These are phyloP conservation scores for Craniophora ligustri DNA, from an alignment of 2,888 invertebrate species.

Conservation along the genomic window DNA sequence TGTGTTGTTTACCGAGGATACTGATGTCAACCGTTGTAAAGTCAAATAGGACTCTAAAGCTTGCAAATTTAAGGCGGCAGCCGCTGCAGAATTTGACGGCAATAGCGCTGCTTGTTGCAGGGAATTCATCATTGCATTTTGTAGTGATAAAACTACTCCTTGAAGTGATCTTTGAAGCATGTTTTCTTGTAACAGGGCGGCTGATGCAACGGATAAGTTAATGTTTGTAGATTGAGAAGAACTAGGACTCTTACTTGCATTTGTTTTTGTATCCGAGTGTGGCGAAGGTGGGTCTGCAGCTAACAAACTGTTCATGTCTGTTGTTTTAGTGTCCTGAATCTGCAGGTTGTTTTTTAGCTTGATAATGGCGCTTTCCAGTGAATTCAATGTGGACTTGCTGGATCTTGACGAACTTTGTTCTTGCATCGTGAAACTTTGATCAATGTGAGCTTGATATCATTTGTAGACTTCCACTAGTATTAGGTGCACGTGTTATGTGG, in stretches of 20 bases:
- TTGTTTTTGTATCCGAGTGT: slow-evolving; percentile 73
- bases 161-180: slow-evolving; percentile 92
- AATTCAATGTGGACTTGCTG: slow-evolving; percentile 83
- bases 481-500: slow-evolving; percentile 73
- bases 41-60: slow-evolving; percentile 96
- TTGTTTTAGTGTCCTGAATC: slow-evolving; percentile 82
- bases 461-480: slow-evolving; percentile 53
- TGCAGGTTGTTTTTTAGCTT: slow-evolving; percentile 87
- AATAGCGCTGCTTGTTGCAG: slow-evolving; percentile 94
- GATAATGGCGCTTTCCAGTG: slow-evolving; percentile 86
- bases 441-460: slow-evolving; percentile 56
- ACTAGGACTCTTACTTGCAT: slow-evolving; percentile 82
- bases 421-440: slow-evolving; percentile 77
- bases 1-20: slow-evolving; percentile 86
- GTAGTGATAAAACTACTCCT: slow-evolving; percentile 93
- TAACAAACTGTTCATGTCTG: slow-evolving; percentile 79
- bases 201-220: slow-evolving; percentile 88
- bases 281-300: slow-evolving; percentile 75
- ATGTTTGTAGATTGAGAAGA: slow-evolving; percentile 76
- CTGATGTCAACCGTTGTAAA: slow-evolving; percentile 93
- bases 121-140: slow-evolving; percentile 95
- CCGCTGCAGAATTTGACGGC: slow-evolving; percentile 94
- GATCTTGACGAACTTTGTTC: slow-evolving; percentile 85
- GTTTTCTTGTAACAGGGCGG: slow-evolving; percentile 90
- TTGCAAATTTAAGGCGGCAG: slow-evolving; percentile 95